Evolutionary conservation across 1,140 invertebrate species (phyloP).

Genomic region (Neuroterus valhalla): DNA sequence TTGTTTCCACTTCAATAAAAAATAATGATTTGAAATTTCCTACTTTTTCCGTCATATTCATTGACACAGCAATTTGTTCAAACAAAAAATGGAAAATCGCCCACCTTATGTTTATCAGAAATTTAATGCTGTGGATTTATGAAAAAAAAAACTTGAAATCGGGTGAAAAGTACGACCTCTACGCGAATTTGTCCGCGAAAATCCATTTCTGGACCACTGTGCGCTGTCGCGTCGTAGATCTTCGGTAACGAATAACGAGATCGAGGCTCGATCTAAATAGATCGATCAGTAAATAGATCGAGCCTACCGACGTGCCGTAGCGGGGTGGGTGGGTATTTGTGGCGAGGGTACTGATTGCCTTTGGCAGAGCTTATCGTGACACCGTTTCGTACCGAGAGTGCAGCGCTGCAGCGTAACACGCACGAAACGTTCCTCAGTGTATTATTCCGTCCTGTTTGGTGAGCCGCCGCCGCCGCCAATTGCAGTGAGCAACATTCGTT

Average conservation of each 20-base stretch:
- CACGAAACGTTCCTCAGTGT: slow-evolving; percentile 53
- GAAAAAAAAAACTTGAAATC: too few relatives aligned
- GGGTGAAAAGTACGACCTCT: too few relatives aligned
- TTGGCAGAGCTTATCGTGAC: slow-evolving; percentile 73
- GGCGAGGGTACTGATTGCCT: slow-evolving; percentile 62
- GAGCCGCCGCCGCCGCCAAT: slow-evolving; percentile 45
- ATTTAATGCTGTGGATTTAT: too few relatives aligned
- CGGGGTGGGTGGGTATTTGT: slow-evolving; percentile 66
- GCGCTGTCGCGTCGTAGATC: slow-evolving; percentile 35
- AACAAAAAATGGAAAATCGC: too few relatives aligned
- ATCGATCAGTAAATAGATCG: slow-evolving; percentile 75
- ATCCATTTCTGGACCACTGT: too few relatives aligned
- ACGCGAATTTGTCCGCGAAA: too few relatives aligned
- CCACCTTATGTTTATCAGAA: too few relatives aligned
- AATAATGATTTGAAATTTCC: too few relatives aligned
- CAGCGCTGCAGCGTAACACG: slow-evolving; percentile 48
- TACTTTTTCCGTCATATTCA: too few relatives aligned
- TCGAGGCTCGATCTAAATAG: slow-evolving; percentile 72
- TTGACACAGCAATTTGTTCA: too few relatives aligned
- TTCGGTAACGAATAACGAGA: slow-evolving; percentile 62
- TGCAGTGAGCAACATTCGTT: slow-evolving; percentile 54
- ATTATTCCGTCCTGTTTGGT: slow-evolving; percentile 51
- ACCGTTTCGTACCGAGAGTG: slow-evolving; percentile 64
- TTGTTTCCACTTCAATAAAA: too few relatives aligned
- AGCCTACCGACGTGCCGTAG: slow-evolving; percentile 59